Evolutionary conservation across 2,888 invertebrate species (phyloP).

Genomic region (Platycheirus albimanus): DNA sequence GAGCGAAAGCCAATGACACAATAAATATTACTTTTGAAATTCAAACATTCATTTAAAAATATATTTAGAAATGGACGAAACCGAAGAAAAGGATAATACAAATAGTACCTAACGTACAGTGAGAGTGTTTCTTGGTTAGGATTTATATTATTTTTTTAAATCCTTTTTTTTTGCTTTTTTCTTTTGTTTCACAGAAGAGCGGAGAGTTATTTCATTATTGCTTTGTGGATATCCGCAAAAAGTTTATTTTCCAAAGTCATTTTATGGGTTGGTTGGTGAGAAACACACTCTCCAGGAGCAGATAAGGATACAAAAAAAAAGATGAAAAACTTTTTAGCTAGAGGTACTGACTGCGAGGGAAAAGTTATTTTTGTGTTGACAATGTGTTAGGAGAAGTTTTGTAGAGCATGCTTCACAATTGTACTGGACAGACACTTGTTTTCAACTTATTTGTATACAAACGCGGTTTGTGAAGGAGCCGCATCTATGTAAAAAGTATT

Average conservation of each 20-base stretch:
- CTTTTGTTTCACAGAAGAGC: background rate
- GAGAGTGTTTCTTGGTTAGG: too few species aligned
- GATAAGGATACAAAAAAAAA: too few species aligned
- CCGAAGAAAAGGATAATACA: too few species aligned
- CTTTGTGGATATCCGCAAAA: conserved; percentile 68
- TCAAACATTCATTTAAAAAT: conserved; percentile 31
- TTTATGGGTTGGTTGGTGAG: conserved; percentile 16
- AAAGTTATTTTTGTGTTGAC: conserved; percentile 56
- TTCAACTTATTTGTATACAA: conserved; percentile 3
- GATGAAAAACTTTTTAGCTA: background rate
- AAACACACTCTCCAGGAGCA: too few species aligned
- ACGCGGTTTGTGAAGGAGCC: too few species aligned
- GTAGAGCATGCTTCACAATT: conserved; percentile 16
- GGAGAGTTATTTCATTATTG: conserved; percentile 67
- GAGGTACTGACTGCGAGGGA: conserved; percentile 32
- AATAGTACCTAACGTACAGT: too few species aligned
- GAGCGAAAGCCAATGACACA: conserved; percentile 69
- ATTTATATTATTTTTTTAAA: conserved; percentile 20
- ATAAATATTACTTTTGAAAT: conserved; percentile 67
- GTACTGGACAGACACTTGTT: background rate
- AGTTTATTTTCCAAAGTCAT: conserved; percentile 64
- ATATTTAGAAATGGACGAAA: too few species aligned
- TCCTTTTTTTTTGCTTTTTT: conserved; percentile 33
- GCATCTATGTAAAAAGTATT: too few species aligned
- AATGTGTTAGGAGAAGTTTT: conserved; percentile 61